Conservation (phyloP, 2,888 invertebrate genomes). For the Apantesis nais region DNA sequence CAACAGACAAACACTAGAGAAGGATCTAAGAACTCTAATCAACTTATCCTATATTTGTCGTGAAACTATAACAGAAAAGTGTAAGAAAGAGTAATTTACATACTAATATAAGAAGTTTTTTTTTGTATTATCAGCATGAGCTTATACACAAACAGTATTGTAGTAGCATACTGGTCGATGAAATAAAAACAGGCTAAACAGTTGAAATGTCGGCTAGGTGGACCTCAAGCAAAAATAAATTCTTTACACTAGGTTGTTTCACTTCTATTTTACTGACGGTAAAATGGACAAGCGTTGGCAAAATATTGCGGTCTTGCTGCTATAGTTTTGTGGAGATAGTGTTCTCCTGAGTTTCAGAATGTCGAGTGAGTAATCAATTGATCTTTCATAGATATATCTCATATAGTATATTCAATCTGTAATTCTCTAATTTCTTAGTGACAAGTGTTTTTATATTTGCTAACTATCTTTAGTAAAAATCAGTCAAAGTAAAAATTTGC, state of each 20-base stretch:
- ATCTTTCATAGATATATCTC: neutral
- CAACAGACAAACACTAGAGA: constrained; percentile 13
- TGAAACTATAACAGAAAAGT: neutral
- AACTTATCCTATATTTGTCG: no score
- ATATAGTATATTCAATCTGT: neutral
- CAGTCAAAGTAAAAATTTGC: neutral
- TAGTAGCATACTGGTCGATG: neutral
- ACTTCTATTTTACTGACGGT: neutral
- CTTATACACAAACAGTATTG: no score
- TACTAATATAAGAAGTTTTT: no score
- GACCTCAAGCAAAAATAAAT: neutral
- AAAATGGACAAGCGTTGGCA: neutral
- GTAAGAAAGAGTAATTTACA: no score
- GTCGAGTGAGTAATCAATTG: neutral
- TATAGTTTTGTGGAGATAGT: neutral
- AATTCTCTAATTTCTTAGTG: neutral
- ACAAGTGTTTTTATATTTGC: neutral
- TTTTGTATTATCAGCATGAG: no score
- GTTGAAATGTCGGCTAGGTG: neutral
- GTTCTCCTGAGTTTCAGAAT: neutral
- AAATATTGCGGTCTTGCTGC: neutral
- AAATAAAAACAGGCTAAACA: neutral
- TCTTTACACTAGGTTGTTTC: neutral
- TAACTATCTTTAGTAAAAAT: neutral
- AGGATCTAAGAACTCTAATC: neutral